phyloP scores from a whole-genome alignment of 2,113 vertebrate genomes.

The Dipodomys merriami region DNA sequence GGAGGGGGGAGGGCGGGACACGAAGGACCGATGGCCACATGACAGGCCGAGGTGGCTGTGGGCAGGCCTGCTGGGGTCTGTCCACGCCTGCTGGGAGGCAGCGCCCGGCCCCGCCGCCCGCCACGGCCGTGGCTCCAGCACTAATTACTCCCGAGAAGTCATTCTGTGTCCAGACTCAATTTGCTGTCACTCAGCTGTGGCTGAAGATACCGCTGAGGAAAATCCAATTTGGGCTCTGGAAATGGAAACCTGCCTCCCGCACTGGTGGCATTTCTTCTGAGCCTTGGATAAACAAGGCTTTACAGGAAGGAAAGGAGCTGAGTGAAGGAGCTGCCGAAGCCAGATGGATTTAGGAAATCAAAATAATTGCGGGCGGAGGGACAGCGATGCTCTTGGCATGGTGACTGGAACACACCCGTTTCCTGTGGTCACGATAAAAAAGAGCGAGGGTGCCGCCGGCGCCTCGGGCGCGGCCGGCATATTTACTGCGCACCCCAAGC shows the following conservation, averaged over 20 bases:
- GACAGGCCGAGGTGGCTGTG: background rate
- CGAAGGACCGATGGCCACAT: rapidly evolving
- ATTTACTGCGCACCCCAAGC: too few relatives aligned
- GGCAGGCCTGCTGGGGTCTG: rapidly evolving
- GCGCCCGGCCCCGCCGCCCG: rapidly evolving
- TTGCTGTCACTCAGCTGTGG: slow-evolving; percentile 11
- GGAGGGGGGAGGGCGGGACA: background rate
- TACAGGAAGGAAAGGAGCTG: background rate
- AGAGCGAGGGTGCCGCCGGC: background rate
- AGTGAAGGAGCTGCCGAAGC: background rate
- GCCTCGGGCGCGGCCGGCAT: background rate
- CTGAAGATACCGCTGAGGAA: background rate
- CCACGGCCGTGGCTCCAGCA: rapidly evolving
- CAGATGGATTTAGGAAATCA: background rate
- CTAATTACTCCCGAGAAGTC: background rate
- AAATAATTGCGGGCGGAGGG: rapidly evolving
- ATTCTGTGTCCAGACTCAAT: background rate
- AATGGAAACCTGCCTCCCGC: background rate
- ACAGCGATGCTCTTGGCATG: background rate
- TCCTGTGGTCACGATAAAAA: background rate
- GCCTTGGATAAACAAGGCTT: background rate
- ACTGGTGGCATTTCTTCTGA: background rate
- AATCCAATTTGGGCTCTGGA: slow-evolving; percentile 48
- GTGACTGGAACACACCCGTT: background rate
- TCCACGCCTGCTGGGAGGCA: rapidly evolving